Percentiles rank a stretch among this genome's conserved stretches.
These are phyloP conservation scores for Myiozetetes cayanensis DNA, from an alignment of 2,113 vertebrate genomes.

Conservation along the genomic window DNA sequence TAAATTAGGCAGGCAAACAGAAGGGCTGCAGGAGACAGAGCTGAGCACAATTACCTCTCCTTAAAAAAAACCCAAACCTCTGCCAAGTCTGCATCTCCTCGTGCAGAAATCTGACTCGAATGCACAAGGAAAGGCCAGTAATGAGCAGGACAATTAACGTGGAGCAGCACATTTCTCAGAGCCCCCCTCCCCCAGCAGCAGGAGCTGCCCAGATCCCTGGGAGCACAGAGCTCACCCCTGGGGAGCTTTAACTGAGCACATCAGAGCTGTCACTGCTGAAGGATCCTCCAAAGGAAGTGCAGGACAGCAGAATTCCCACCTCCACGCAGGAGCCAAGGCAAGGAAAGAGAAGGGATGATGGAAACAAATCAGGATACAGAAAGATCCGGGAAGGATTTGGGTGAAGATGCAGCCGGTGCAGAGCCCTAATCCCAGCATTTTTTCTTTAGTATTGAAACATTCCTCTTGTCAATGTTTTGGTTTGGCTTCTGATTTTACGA, in stretches of 20 bases:
- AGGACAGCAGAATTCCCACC: neutral
- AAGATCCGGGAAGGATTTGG: neutral
- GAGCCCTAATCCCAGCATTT: neutral
- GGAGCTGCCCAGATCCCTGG: neutral
- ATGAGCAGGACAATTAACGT: neutral
- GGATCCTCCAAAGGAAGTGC: neutral
- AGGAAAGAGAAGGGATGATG: neutral
- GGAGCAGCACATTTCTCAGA: neutral
- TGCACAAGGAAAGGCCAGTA: neutral
- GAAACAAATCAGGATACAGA: neutral
- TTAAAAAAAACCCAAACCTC: neutral
- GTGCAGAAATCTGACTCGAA: neutral
- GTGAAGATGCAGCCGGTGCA: neutral
- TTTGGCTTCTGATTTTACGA: conserved; percentile 8
- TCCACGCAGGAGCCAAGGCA: neutral
- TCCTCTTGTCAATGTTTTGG: conserved; percentile 26
- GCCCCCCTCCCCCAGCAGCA: neutral
- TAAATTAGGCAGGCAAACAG: neutral
- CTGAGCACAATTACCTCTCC: neutral
- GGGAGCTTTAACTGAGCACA: neutral
- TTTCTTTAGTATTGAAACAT: neutral
- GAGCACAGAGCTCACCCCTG: neutral
- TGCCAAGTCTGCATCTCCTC: neutral
- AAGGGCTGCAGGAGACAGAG: conserved; percentile 2
- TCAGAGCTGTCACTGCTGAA: neutral